Percentiles rank a stretch among this genome's conserved stretches.
These are phyloP conservation scores for Epirrita christyi DNA, from an alignment of 2,888 invertebrate genomes.

Conservation along the genomic window DNA sequence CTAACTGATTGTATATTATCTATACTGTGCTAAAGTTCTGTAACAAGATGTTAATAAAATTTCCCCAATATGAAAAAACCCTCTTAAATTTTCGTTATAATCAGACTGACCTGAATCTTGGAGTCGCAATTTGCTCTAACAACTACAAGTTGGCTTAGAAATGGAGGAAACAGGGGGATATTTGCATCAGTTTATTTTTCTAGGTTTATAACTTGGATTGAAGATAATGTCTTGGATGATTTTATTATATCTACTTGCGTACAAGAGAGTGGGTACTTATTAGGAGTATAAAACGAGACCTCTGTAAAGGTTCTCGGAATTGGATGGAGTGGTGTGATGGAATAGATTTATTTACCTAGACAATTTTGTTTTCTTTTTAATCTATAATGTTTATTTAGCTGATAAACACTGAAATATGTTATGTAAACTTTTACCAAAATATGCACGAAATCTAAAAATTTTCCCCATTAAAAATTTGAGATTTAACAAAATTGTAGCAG, in stretches of 20 bases:
- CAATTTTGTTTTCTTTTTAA: no score
- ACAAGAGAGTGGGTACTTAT: no score
- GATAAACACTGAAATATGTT: no score
- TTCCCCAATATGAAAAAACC: slow-evolving; percentile 31
- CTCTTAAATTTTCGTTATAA: slow-evolving; percentile 37
- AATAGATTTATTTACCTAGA: no score
- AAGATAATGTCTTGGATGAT: not conserved
- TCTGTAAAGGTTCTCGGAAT: not conserved
- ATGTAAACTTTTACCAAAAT: no score
- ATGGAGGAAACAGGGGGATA: slow-evolving; percentile 26
- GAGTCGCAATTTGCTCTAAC: slow-evolving; percentile 35
- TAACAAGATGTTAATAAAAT: slow-evolving; percentile 39
- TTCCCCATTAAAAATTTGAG: no score
- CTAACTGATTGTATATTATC: not conserved
- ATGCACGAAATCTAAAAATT: no score
- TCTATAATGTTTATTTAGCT: no score
- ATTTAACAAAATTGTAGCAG: no score
- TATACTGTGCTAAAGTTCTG: slow-evolving; percentile 15
- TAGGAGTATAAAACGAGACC: not conserved
- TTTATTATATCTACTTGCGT: not conserved
- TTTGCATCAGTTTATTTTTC: slow-evolving; percentile 26
- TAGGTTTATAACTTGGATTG: slow-evolving; percentile 10
- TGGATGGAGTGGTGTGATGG: not conserved
- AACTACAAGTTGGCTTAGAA: slow-evolving; percentile 32
- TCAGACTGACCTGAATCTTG: slow-evolving; percentile 34